Percentiles rank a stretch among this genome's conserved stretches.
Evolutionary conservation across 2,888 invertebrate species (phyloP).

Genomic region (Muscina levida): DNA sequence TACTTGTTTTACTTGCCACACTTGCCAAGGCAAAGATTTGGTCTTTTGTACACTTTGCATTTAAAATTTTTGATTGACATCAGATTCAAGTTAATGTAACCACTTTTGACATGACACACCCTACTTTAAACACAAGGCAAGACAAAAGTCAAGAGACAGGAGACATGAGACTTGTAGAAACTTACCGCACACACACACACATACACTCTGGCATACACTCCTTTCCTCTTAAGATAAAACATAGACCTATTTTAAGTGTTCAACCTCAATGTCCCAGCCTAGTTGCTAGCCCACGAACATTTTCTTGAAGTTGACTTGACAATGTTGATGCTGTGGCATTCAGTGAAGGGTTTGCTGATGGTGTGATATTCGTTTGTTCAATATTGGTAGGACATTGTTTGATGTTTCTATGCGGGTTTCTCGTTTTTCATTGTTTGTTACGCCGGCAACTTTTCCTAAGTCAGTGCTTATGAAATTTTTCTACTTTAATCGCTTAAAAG

Average conservation of each 20-base stretch:
- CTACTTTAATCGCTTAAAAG: too few species aligned
- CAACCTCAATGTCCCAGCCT: background rate
- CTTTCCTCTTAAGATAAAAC: slow-evolving; percentile 2
- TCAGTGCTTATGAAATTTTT: too few species aligned
- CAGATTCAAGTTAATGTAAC: slow-evolving; percentile 66
- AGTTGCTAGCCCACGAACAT: slow-evolving; percentile 2
- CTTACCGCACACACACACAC: slow-evolving; percentile 27
- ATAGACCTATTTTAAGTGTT: slow-evolving; percentile 26
- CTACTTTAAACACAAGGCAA: slow-evolving; percentile 43
- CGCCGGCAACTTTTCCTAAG: too few species aligned
- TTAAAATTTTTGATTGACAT: slow-evolving; percentile 66
- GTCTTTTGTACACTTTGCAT: slow-evolving; percentile 59
- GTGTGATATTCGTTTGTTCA: background rate
- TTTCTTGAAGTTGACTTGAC: background rate
- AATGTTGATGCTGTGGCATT: background rate
- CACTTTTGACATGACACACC: slow-evolving; percentile 65
- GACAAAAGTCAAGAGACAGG: slow-evolving; percentile 4
- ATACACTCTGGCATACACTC: slow-evolving; percentile 1
- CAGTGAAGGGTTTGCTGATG: background rate
- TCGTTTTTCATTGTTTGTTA: too few species aligned
- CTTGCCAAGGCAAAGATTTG: slow-evolving; percentile 14
- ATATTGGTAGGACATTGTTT: slow-evolving; percentile 1
- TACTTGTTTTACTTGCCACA: slow-evolving; percentile 35
- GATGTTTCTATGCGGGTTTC: background rate
- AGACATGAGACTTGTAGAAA: background rate